Evolutionary conservation across 1,140 invertebrate species (phyloP), one percentile per base, ranked within the genome.

Genomic region (Penaeus vannamei): DNA sequence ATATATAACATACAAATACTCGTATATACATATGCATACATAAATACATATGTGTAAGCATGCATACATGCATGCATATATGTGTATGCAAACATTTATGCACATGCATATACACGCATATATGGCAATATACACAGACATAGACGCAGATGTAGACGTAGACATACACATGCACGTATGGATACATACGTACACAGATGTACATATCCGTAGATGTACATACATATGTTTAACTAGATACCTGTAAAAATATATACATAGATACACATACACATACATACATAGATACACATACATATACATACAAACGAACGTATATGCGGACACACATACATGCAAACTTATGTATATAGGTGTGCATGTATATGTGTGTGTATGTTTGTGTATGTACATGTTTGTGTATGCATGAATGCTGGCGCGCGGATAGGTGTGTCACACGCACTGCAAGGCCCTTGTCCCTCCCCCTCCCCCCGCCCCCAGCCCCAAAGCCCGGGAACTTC

Each of bases 281-380:
- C 29, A 29, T 72, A 29, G 29, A 29, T 72, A 72, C 29, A 53
- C 10, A 53, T 12, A 53, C 32, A 5, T 12, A 8, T 36, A 10
- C 22, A 4, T 20, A 8, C 22, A 26, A 29, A 20, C 3, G 20
- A 22, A 29, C 29, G 23, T 72, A 29, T 72, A 29, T 72, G n/a
- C n/a, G 32, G 17, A 72, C n/a, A n/a, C n/a, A 72, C n/a, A 10
- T 23, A 72, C n/a, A 1, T 72, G n/a, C n/a, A 1, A 22, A 72
- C n/a, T 0, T 72, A 72, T 23, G 10, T 72, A 72, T 72, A 1
- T 72, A 72, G 17, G 23, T 72, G n/a, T 72, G 66, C n/a, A n/a
- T n/a, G 32, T 72, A n/a, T 72, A n/a, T 72, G n/a, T 72, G 32
- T 72, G 32, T 72, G 19, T 72, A 26, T 72, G 36, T 72, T n/a